Base-by-base conservation (phyloP, 2,113 vertebrate species). In the Corythaeola cristata region DNA sequence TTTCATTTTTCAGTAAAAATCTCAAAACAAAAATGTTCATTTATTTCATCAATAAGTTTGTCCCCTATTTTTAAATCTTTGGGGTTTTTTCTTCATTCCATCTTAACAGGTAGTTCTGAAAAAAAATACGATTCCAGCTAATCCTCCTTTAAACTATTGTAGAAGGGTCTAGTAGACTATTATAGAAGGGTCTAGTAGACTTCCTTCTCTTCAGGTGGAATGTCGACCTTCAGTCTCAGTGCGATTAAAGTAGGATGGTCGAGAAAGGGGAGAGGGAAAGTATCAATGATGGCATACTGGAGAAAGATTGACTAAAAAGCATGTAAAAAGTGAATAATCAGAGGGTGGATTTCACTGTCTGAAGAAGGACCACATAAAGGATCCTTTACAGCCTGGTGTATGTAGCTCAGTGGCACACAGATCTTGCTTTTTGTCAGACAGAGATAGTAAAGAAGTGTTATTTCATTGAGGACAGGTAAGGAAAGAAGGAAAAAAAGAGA, bases 41-140 rank as follows among this genome's bases (percentile, higher is more conserved):
- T 58, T 58, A 44, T 53, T 81, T 88, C 3, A n/a, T 23, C 33
- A 69, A 9, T 23, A 73, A 17, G 0, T 78, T 88, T 58, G 1
- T 37, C 3, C 5, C 5, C 5, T 82, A 15, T 52, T 90, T 93
- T 75, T n/a, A 80, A 76, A 50, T 49, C 9, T 39, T 41, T 33
- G 5, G 0, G 0, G 2, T 12, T 60, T 45, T 81, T 81, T 49
- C 4, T 62, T 77, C 3, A 1, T 35, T 88, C 3, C 12, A 23
- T 10, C 56, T 90, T n/a, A 7, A 12, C 5, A 39, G n/a, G 4
- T 52, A 71, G 66, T 71, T 67, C 41, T 53, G n/a, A 8, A 35
- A 83, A 83, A 30, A 82, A 44, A 4, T 2, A 35, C 44, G 2
- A 63, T 33, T 80, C 12, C 47, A 78, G 6, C 3, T 63, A 71